Conservation (phyloP, 2,113 vertebrate species). For the Chaetodon auriga region DNA sequence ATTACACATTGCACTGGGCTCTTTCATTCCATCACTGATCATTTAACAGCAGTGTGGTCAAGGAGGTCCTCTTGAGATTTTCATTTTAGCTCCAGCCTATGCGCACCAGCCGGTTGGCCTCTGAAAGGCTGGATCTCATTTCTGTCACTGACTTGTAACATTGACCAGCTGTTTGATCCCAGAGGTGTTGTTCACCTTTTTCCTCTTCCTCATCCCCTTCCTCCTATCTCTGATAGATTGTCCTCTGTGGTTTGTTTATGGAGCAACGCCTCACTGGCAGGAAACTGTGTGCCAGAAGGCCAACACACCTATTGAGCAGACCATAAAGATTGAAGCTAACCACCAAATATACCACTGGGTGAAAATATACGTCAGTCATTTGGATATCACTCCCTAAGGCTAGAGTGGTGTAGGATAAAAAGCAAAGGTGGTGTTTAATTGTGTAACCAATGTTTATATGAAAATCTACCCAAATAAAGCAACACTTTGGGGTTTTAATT, state of each 20-base stretch:
- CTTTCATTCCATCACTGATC: constrained; percentile 21
- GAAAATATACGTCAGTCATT: constrained; percentile 25
- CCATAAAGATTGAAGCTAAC: constrained; percentile 46
- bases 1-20: neutral
- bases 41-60: constrained; percentile 25
- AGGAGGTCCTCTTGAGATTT: neutral
- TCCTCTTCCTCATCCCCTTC: constrained; percentile 47
- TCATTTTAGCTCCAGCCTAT: constrained; percentile 14
- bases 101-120: constrained; percentile 8
- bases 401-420: constrained; percentile 5
- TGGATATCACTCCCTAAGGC: constrained; percentile 17
- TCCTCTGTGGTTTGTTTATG: constrained; percentile 61
- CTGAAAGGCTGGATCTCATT: constrained; percentile 28
- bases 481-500: neutral
- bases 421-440: constrained; percentile 1
- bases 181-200: constrained; percentile 48
- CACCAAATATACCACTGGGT: constrained; percentile 26
- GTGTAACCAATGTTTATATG: constrained; percentile 1
- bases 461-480: neutral
- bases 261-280: constrained; percentile 55
- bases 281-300: constrained; percentile 46
- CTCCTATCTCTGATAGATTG: constrained; percentile 39
- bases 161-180: constrained; percentile 59
- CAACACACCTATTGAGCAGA: constrained; percentile 37
- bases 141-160: constrained; percentile 43